Conservation (phyloP, 2,888 invertebrate genomes). For the Xestia ashworthii region DNA sequence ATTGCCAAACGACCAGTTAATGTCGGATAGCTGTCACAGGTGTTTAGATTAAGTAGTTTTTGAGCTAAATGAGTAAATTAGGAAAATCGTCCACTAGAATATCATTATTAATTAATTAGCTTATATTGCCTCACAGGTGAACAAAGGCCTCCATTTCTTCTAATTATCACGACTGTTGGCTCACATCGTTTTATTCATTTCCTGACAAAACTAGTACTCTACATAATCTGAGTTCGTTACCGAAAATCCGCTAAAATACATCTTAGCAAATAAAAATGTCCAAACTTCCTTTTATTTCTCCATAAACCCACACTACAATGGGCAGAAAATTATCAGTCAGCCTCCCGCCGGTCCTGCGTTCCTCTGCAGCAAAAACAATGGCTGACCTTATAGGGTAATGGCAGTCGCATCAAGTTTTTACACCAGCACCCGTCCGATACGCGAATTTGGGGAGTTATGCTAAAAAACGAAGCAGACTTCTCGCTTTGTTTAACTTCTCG, state of each 20-base stretch:
- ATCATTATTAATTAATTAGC: not conserved
- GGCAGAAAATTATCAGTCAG: constrained; percentile 28
- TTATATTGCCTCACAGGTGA: not conserved
- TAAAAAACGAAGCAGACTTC: constrained; percentile 70
- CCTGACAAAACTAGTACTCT: not conserved
- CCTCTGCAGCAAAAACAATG: constrained; percentile 80
- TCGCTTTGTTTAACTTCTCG: constrained; percentile 56
- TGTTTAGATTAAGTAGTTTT: constrained; percentile 17
- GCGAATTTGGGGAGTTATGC: constrained; percentile 74
- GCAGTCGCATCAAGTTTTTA: constrained; percentile 75
- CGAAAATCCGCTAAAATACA: not conserved
- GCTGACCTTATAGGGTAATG: constrained; percentile 80
- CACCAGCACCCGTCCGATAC: constrained; percentile 66
- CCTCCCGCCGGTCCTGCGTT: constrained; percentile 62
- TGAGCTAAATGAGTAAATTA: not conserved
- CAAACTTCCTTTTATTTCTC: constrained; percentile 17
- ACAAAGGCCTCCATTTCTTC: not conserved
- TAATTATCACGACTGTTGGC: not conserved
- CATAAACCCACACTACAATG: constrained; percentile 18
- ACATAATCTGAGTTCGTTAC: not conserved
- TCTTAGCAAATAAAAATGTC: not conserved
- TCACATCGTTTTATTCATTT: not conserved
- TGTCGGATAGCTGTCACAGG: constrained; percentile 23
- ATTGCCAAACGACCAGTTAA: constrained; percentile 26
- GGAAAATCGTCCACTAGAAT: not conserved